Conservation (phyloP, 2,797 vertebrate species). For the Apodemus agrarius region DNA sequence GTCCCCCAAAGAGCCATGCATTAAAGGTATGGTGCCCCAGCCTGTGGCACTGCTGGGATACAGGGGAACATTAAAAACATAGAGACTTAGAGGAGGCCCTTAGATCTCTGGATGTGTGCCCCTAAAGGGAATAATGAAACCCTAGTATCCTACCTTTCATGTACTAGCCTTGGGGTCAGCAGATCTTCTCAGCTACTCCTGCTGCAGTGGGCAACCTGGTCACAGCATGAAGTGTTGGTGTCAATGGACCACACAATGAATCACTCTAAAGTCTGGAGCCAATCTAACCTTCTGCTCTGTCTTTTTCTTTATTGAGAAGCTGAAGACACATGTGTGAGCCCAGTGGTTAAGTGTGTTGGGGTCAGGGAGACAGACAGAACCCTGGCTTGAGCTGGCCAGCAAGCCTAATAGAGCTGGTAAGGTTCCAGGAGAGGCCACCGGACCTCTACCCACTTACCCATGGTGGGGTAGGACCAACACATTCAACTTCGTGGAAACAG, state of each 20-base stretch:
- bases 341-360: too few species aligned
- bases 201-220: neutral
- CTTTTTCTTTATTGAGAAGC: neutral
- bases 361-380: neutral
- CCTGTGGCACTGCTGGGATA: neutral
- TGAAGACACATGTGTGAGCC: neutral
- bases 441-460: too few species aligned
- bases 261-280: neutral
- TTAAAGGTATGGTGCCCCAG: neutral
- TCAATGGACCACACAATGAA: neutral
- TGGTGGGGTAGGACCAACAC: neutral
- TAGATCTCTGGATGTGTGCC: neutral
- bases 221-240: neutral
- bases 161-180: neutral
- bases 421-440: neutral
- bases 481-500: neutral
- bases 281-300: neutral
- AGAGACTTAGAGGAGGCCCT: neutral
- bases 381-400: neutral
- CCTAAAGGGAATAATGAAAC: neutral
- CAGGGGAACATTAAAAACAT: neutral
- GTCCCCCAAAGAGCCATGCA: neutral
- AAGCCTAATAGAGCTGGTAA: too few species aligned
- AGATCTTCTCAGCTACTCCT: neutral
- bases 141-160: neutral